These are phyloP conservation scores for Seira sanloemensis DNA, from an alignment of 2,888 invertebrate genomes.

Conservation along the genomic window DNA sequence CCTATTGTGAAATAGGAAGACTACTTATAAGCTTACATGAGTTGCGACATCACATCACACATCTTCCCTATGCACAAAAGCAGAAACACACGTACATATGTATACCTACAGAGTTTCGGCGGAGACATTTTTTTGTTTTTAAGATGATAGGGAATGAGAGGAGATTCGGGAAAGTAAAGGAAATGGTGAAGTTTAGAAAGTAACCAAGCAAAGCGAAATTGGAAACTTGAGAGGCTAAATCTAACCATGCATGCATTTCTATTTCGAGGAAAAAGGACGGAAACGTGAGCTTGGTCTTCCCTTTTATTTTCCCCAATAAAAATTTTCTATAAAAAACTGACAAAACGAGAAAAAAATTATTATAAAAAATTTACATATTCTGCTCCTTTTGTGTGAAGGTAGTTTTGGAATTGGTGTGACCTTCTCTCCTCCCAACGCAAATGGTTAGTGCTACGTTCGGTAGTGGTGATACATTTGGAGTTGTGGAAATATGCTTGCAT, in stretches of 20 bases:
- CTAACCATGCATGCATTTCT: constrained; percentile 3
- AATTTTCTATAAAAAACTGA: constrained; percentile 39
- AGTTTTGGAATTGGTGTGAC: not conserved
- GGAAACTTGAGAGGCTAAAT: constrained; percentile 37
- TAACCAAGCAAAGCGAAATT: constrained; percentile 48
- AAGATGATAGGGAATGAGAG: not conserved
- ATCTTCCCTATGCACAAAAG: not conserved
- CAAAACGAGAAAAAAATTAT: constrained; percentile 44
- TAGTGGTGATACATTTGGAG: no score
- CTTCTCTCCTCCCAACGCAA: not conserved
- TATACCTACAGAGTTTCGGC: no score
- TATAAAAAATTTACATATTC: constrained; percentile 54
- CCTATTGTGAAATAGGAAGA: not conserved
- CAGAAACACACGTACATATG: no score
- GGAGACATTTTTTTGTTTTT: not conserved
- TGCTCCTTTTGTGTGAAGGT: not conserved
- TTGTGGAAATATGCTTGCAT: not conserved
- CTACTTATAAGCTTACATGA: not conserved
- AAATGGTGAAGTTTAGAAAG: constrained; percentile 1
- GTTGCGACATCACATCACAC: not conserved
- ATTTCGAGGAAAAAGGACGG: not conserved
- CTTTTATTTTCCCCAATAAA: constrained; percentile 53
- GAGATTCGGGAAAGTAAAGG: not conserved
- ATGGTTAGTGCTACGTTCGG: not conserved
- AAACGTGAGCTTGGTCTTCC: constrained; percentile 36